Percentiles rank a stretch among this genome's conserved stretches.
Conservation (phyloP, 1,140 invertebrate genomes). For the Brevipalpus yothersi region DNA sequence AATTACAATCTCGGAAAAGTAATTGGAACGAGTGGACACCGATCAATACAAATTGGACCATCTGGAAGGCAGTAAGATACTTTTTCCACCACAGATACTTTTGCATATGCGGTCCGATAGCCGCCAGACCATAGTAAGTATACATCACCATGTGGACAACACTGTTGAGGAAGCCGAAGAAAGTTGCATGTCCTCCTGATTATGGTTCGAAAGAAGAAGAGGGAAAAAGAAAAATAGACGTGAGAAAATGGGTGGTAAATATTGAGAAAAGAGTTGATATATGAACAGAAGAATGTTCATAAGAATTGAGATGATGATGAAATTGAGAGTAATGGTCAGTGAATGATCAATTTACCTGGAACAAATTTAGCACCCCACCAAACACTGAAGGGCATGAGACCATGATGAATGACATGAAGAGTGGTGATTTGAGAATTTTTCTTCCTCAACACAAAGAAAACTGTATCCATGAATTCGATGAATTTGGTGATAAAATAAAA, state of each 20-base stretch:
- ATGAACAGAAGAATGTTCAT: not conserved
- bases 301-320: not conserved
- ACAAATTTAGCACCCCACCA: slow-evolving; percentile 5
- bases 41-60: slow-evolving; percentile 1
- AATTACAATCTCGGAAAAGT: not conserved
- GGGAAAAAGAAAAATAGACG: not conserved
- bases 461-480: slow-evolving; percentile 5
- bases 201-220: not conserved
- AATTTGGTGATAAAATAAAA: not conserved
- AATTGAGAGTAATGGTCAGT: not conserved
- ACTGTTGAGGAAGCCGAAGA: slow-evolving; percentile 48
- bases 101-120: slow-evolving; percentile 26
- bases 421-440: slow-evolving; percentile 64
- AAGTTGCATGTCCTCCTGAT: slow-evolving; percentile 52
- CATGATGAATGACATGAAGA: slow-evolving; percentile 65
- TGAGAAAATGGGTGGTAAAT: not conserved
- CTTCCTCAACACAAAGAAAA: slow-evolving; percentile 23
- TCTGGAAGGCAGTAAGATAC: not conserved
- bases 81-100: slow-evolving; percentile 32
- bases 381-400: slow-evolving; percentile 19
- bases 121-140: slow-evolving; percentile 27
- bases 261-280: not conserved
- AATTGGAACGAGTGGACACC: not conserved
- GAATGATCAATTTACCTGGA: not conserved
- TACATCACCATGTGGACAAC: slow-evolving; percentile 41